Evolutionary conservation across 1,140 invertebrate species (phyloP).

Genomic region (Tribolium madens): DNA sequence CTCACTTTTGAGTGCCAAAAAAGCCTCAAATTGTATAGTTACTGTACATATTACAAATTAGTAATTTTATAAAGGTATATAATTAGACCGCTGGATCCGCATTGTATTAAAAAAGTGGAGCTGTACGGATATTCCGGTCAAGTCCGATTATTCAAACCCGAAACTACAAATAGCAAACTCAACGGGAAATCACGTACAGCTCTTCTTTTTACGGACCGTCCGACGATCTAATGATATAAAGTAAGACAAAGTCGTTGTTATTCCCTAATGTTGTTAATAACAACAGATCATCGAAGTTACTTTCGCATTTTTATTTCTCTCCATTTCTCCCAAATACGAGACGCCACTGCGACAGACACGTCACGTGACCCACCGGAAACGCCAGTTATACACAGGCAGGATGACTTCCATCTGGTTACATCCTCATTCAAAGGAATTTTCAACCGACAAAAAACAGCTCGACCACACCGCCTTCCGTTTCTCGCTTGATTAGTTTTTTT

Average conservation of each 20-base stretch:
- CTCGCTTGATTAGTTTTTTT: conserved; percentile 5
- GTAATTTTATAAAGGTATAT: conserved; percentile 37
- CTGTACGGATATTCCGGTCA: conserved; percentile 6
- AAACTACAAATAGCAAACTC: not conserved
- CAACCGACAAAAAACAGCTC: conserved; percentile 50
- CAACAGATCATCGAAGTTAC: conserved; percentile 37
- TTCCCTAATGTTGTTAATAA: conserved; percentile 40
- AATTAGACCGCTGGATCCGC: conserved; percentile 32
- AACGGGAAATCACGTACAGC: conserved; percentile 1
- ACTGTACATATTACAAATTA: conserved; percentile 42
- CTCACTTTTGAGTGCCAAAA: conserved; percentile 41
- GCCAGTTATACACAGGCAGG: conserved; percentile 61
- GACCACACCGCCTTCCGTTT: conserved; percentile 36
- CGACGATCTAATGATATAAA: conserved; percentile 25
- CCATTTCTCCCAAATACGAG: not conserved
- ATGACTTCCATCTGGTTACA: conserved; percentile 63
- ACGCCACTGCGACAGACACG: conserved; percentile 12
- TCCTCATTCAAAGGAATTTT: conserved; percentile 61
- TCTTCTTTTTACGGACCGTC: conserved; percentile 6
- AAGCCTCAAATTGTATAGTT: conserved; percentile 37
- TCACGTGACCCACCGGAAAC: conserved; percentile 59
- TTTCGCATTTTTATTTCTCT: conserved; percentile 25
- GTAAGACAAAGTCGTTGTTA: conserved; percentile 27
- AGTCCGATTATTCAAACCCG: not conserved
- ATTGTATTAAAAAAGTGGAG: not conserved